Evolutionary conservation across 2,888 invertebrate genomes (phyloP).

Genomic region (Trachelus troglodyta): DNA sequence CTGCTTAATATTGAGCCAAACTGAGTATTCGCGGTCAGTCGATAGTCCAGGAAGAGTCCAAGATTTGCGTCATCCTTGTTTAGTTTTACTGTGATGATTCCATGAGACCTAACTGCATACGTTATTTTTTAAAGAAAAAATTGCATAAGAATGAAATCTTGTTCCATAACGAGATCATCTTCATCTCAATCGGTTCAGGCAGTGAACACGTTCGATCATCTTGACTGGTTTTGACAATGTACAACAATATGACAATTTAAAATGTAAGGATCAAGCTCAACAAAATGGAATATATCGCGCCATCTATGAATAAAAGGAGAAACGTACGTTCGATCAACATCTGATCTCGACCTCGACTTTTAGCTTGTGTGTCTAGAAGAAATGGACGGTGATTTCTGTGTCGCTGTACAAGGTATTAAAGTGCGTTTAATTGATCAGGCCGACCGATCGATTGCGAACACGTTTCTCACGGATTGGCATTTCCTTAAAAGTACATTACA

Average conservation of each 20-base stretch:
- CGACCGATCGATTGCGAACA: background rate
- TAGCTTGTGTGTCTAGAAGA: constrained; percentile 42
- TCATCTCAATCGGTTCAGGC: background rate
- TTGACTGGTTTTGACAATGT: background rate
- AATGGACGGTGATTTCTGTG: constrained; percentile 37
- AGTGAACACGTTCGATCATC: no score
- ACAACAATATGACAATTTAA: background rate
- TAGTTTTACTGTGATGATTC: background rate
- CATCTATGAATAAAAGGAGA: background rate
- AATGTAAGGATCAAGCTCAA: background rate
- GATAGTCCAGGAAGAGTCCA: background rate
- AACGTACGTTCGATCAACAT: background rate
- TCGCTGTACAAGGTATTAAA: constrained; percentile 35
- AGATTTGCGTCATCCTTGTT: background rate
- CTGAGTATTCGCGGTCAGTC: background rate
- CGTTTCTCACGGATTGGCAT: constrained; percentile 6
- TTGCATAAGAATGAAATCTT: background rate
- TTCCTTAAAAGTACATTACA: background rate
- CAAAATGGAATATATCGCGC: background rate
- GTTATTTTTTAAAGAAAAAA: background rate
- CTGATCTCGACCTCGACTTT: constrained; percentile 20
- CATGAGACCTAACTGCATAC: background rate
- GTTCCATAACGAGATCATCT: background rate
- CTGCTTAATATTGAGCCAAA: background rate
- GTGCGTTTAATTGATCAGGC: constrained; percentile 12